Evolutionary conservation across 2,888 invertebrate genomes (phyloP).

Genomic region (Stramonita haemastoma): DNA sequence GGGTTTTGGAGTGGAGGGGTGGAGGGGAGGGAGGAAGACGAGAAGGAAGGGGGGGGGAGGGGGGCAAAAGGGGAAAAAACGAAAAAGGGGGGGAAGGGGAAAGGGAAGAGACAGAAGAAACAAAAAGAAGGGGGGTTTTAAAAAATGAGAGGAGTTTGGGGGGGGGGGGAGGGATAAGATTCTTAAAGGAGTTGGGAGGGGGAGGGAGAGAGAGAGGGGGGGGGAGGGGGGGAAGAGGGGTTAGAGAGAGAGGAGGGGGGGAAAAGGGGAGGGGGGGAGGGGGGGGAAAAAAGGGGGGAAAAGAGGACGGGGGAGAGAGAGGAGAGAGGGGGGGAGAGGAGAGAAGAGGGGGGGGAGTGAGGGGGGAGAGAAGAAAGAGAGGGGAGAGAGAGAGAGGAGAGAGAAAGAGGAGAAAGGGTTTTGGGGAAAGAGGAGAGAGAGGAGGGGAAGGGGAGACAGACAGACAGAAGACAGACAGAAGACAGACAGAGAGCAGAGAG

Average conservation of each 20-base stretch:
- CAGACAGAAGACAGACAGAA: too few species aligned
- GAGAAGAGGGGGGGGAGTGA: too few species aligned
- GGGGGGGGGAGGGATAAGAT: too few species aligned
- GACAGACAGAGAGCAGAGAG: too few species aligned
- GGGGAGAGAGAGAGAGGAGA: neutral
- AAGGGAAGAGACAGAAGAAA: neutral
- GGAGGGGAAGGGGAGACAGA: too few species aligned
- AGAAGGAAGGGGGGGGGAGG: neutral
- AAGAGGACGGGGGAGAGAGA: neutral
- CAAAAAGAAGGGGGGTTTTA: neutral
- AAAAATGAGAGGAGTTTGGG: too few species aligned
- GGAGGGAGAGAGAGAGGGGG: neutral
- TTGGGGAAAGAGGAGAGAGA: too few species aligned
- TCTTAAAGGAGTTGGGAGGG: too few species aligned
- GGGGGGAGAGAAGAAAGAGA: conserved; percentile 31
- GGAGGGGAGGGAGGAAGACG: neutral
- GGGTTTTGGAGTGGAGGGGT: too few species aligned
- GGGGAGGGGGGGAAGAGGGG: neutral
- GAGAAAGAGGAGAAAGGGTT: too few species aligned
- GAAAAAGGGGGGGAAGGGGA: too few species aligned
- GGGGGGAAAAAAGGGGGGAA: neutral
- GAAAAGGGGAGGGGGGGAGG: neutral
- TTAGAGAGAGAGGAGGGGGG: neutral
- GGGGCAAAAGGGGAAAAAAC: neutral
- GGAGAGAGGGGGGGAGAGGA: neutral